These are phyloP conservation scores for Plagodis pulveraria DNA, from an alignment of 2,888 invertebrate species.

Conservation along the genomic window DNA sequence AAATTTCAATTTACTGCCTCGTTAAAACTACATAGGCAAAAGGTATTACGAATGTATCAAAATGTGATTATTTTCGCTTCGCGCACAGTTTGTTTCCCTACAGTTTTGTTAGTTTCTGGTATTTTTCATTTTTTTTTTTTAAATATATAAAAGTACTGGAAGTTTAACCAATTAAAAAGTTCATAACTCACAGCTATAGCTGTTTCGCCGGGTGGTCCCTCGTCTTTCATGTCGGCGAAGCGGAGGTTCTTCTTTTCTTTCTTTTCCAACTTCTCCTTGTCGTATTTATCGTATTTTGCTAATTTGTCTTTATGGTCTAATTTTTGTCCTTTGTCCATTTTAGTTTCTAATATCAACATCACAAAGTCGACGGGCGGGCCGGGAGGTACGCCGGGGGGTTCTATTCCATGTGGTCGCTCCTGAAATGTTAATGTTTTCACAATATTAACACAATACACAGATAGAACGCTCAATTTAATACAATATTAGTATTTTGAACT, in stretches of 20 bases:
- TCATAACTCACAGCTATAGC: conserved; percentile 45
- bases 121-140: too few species aligned
- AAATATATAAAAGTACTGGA: too few species aligned
- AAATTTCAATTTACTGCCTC: too few species aligned
- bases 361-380: conserved; percentile 92
- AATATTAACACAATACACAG: too few species aligned
- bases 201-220: conserved; percentile 75
- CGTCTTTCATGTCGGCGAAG: conserved; percentile 86
- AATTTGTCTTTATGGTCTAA: not conserved
- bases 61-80: too few species aligned
- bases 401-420: conserved; percentile 77
- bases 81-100: too few species aligned
- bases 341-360: conserved; percentile 70
- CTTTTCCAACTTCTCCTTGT: conserved; percentile 11
- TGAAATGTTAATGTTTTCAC: conserved; percentile 34
- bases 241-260: conserved; percentile 85
- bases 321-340: conserved; percentile 22
- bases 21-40: too few species aligned
- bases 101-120: too few species aligned
- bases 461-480: too few species aligned
- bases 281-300: not conserved
- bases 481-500: too few species aligned
- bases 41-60: too few species aligned
- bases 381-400: conserved; percentile 94
- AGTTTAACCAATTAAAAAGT: too few species aligned